These are phyloP conservation scores for Marasmarcha lunaedactyla DNA, from an alignment of 2,888 invertebrate species.

Conservation along the genomic window DNA sequence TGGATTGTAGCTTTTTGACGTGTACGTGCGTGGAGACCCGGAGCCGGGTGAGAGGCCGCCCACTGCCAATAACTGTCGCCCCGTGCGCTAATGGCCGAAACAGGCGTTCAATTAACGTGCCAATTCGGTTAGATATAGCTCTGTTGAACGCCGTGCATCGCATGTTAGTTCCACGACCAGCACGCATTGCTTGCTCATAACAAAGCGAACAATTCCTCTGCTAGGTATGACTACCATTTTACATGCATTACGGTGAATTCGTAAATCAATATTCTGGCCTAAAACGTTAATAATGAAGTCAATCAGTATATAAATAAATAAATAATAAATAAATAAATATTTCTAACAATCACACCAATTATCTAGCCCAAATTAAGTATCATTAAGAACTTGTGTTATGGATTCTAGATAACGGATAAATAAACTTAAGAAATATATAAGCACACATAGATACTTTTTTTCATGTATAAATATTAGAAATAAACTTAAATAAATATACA, in stretches of 20 bases:
- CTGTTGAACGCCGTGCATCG: slow-evolving; percentile 21
- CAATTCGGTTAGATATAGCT: slow-evolving; percentile 42
- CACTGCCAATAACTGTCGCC: slow-evolving; percentile 49
- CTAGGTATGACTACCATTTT: background rate
- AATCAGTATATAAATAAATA: too few species aligned
- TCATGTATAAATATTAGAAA: too few species aligned
- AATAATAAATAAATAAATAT: too few species aligned
- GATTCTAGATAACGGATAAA: too few species aligned
- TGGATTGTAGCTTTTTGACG: background rate
- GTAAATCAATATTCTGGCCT: slow-evolving; percentile 4
- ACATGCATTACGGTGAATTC: slow-evolving; percentile 3
- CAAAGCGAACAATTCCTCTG: background rate
- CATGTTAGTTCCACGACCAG: slow-evolving; percentile 22
- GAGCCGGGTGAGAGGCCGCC: background rate
- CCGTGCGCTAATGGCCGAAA: slow-evolving; percentile 49
- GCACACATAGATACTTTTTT: too few species aligned
- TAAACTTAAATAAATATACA: too few species aligned
- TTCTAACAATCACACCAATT: too few species aligned
- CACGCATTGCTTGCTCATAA: slow-evolving; percentile 14
- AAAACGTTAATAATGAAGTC: too few species aligned
- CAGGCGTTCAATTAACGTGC: slow-evolving; percentile 57
- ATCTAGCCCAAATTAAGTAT: too few species aligned
- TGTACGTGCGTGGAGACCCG: background rate
- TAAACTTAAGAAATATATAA: too few species aligned
- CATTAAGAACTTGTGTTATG: too few species aligned